Evolutionary conservation across 2,797 vertebrate species (phyloP), one percentile per base, ranked within the genome.

Genomic region (Myoxocephalus aenaeus): DNA sequence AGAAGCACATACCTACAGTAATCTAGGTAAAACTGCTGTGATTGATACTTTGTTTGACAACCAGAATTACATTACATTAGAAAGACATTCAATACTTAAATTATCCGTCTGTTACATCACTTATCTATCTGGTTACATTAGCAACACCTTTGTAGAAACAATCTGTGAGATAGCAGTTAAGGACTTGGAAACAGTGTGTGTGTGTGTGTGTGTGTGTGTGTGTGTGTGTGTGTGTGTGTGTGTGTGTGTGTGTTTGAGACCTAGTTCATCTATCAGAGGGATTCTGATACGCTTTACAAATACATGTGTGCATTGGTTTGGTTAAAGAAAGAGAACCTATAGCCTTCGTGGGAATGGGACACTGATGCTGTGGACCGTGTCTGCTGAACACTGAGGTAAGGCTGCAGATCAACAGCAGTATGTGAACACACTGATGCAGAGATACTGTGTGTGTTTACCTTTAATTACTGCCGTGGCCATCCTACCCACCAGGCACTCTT

Each of bases 401-500:
- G n/a, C 40, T 48, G 62, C 51, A 56, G 34, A 38, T 38, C n/a
- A 42, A 17, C 12, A 2, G 20, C 25, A 32, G 17, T 6, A 57
- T 65, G 62, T 34, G 29, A 46, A 32, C 32, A 32, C 32, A 15
- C 1, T 44, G 13, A 54, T 46, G 6, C 3, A 53, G 38, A 56
- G 34, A 29, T 7, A 44, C 18, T 29, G 40, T 48, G 29, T 46
- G 53, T 81, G 50, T 74, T 1, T 79, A 99, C 98, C 97, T 97
- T 96, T 97, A 42, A 84, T 48, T 72, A 86, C 65, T 73, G 92
- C 15, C 36, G 84, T 8, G 46, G 96, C 94, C 96, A 99, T 97
- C 86, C 96, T 97, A 50, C 98, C 98, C 77, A 99, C 95, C 65
- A 99, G 93, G 80, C 98, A 99, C 79, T 97, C 97, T 86, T 98